Base-by-base conservation (phyloP, 2,797 vertebrate species). In the Lacerta bilineata region DNA sequence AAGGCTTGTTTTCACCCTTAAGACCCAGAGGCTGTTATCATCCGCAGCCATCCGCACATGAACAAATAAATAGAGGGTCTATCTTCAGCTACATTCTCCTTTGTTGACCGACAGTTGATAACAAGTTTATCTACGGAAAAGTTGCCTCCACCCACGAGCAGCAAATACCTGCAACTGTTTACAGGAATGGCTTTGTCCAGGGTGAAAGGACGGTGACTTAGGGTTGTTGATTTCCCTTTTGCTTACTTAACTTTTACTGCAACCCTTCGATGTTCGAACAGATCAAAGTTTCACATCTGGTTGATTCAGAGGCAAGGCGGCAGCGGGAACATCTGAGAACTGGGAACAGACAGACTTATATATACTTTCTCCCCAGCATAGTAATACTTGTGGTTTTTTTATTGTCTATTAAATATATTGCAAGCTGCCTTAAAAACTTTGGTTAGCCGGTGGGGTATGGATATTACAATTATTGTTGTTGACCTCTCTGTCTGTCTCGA, bases 1-100 rank as follows among this genome's bases (percentile, higher is more conserved):
- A 78, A 36, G 33, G 11, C 4, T 15, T 87, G 68, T 81, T 87
- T n/a, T 72, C 2, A 74, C 68, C 33, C 55, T 36, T 20, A 43
- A 17, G 29, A 39, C 18, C 15, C 2, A n/a, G 43, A 50, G 41
- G 41, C 43, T 76, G 36, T 66, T 64, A 66, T 1, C 36, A 18
- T 2, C 5, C 20, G 4, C 61, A 27, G 11, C 27, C 1, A 3
- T 11, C 1, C 4, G 13, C 29, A 43, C 2, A 25, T 8, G 3
- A 71, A 18, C 66, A 55, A 59, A 55, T 20, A 23, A 18, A 33
- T 39, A 33, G 7, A n/a, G 36, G 59, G 29, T 46, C 46, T 72
- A 27, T 4, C 50, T 74, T 74, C 50, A 74, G 50, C 6, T 20
- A 64, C 55, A 33, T 76, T 85, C 23, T 33, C n/a, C 18, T n/a